A percentile compares a stretch with the other conserved stretches of the same genome.
Evolutionary conservation across 2,888 invertebrate genomes (phyloP).

Genomic region (Stramonita haemastoma): DNA sequence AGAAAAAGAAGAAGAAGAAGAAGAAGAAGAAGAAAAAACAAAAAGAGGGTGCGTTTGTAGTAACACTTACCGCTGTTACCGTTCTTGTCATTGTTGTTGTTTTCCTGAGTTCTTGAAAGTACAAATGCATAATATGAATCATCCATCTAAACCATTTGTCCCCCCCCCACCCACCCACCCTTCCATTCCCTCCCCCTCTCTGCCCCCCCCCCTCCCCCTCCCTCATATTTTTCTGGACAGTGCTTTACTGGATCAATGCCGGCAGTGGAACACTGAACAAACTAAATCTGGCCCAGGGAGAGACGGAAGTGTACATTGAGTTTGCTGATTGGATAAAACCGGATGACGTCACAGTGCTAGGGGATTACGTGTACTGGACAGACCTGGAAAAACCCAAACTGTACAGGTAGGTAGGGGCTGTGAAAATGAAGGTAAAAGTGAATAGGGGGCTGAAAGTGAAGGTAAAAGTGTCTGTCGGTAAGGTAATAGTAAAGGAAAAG

Average conservation of each 20-base stretch:
- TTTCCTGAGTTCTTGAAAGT: not conserved
- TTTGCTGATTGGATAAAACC: constrained; percentile 34
- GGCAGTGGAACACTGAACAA: constrained; percentile 11
- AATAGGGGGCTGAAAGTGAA: too few species aligned
- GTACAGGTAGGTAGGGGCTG: constrained; percentile 18
- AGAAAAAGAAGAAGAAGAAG: too few species aligned
- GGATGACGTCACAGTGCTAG: not conserved
- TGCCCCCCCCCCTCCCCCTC: not conserved
- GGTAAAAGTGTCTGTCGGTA: too few species aligned
- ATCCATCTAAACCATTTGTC: not conserved
- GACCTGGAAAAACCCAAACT: not conserved
- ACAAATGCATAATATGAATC: not conserved
- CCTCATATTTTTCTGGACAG: not conserved
- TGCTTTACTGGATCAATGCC: constrained; percentile 26
- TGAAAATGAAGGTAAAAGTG: too few species aligned
- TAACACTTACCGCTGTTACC: too few species aligned
- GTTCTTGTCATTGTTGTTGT: not conserved
- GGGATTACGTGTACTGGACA: constrained; percentile 23
- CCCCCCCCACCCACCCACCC: not conserved
- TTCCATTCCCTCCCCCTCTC: not conserved
- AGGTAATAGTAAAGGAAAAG: too few species aligned
- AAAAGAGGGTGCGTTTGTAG: too few species aligned
- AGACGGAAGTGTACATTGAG: not conserved
- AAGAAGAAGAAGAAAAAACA: too few species aligned
- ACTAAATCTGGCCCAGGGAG: not conserved